Base-by-base conservation (phyloP, 2,888 invertebrate genomes). In the Rugalucina vietnamica region DNA sequence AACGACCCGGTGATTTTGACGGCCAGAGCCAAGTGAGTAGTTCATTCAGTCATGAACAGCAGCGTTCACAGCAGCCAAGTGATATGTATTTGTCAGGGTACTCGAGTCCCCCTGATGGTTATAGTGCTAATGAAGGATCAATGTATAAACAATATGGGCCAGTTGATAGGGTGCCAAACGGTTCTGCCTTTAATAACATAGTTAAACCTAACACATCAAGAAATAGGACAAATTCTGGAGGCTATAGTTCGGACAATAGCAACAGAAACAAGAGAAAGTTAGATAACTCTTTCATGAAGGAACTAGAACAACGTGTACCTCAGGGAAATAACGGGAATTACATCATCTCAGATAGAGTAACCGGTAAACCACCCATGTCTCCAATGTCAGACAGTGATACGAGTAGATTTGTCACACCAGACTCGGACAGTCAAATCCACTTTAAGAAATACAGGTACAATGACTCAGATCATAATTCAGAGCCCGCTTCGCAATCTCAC, bases 401-500 rank as follows among this genome's bases (percentile, higher is more conserved):
- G 71, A 84, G 82, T 72, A 82, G 84, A 54, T 81, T 84, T 57
- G 72, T 81, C 34, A 80, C 86, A n/a, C 91, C 90, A 2, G 92
- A 92, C 75, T 91, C 91, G 4, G 92, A 91, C 77, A 91, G 91
- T 89, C 91, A 91, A 76, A 74, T 90, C 57, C 87, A 89, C 70
- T 88, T 86, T 76, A 87, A 86, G 57, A 86, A 84, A 72, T 79
- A 76, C 21, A 83, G 88, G 29, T 86, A 87, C 12, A 88, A 90
- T 86, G 93, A 93, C 79, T 91, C 92, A 0, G 93, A 93, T 83
- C 93, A 93, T 65, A 91, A 93, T 81, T 93, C 93, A 0, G 93
- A 93, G 76, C 92, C 93, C 8, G 90, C 91, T 2, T 84, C 88
- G 39, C 82, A 88, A 65, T 81, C 84, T 36, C 88, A 89, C 39